These are phyloP conservation scores for Diarsia rubi DNA, from an alignment of 2,888 invertebrate species.

Conservation along the genomic window DNA sequence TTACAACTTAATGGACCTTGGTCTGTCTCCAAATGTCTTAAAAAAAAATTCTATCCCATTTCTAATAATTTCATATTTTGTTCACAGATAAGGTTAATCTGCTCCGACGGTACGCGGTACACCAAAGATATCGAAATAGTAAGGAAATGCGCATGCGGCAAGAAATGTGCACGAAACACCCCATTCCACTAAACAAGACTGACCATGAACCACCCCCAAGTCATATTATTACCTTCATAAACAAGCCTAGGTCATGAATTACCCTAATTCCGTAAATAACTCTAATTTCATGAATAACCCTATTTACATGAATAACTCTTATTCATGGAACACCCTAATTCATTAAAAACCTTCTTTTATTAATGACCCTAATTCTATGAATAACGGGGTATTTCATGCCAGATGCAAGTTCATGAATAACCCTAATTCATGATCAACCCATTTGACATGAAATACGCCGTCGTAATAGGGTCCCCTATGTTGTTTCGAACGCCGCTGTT, in stretches of 20 bases:
- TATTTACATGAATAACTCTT: background rate
- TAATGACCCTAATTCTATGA: background rate
- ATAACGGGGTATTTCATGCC: too few relatives aligned
- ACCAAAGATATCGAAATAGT: constrained; percentile 99
- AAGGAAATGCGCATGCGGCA: constrained; percentile 98
- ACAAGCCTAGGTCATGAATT: background rate
- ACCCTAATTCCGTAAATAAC: background rate
- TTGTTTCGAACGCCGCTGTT: too few relatives aligned
- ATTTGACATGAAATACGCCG: background rate
- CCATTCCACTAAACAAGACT: constrained; percentile 80
- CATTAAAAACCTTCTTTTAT: background rate
- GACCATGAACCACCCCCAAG: constrained; percentile 47
- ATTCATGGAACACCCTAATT: background rate
- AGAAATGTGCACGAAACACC: constrained; percentile 92
- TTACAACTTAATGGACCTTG: background rate
- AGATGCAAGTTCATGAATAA: background rate
- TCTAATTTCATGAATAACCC: background rate
- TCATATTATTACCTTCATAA: constrained; percentile 23
- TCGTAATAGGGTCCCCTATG: too few relatives aligned
- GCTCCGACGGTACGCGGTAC: constrained; percentile 97
- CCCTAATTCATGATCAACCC: background rate
- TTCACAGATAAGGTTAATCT: constrained; percentile 95
- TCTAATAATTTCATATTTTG: background rate
- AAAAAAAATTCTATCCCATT: background rate
- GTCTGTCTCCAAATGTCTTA: background rate